Percentiles rank a stretch among this genome's conserved stretches.
Conservation (phyloP, 2,888 invertebrate species). For the Acronicta aceris region DNA sequence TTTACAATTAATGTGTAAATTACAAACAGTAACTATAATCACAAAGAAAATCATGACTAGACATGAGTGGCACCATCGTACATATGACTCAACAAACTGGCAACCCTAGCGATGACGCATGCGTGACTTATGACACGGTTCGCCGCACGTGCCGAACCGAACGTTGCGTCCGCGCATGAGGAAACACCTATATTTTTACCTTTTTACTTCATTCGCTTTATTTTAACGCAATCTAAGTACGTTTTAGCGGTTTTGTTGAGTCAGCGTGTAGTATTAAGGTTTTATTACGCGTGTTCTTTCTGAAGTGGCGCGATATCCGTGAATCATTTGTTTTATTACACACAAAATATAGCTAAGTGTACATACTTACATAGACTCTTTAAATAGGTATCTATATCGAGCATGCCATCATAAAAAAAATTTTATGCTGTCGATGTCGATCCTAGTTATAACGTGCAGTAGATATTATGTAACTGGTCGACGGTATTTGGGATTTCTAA, state of each 20-base stretch:
- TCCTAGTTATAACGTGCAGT: no score
- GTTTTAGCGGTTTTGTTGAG: constrained; percentile 23
- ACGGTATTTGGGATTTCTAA: no score
- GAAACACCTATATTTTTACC: constrained; percentile 46
- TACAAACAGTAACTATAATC: constrained; percentile 6
- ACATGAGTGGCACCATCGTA: constrained; percentile 11
- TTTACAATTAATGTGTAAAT: constrained; percentile 2
- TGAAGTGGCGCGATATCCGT: constrained; percentile 8
- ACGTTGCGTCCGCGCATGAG: constrained; percentile 44
- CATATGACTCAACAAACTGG: constrained; percentile 36
- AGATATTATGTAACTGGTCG: no score
- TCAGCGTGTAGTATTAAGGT: constrained; percentile 28
- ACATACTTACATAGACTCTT: no score
- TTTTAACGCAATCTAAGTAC: constrained; percentile 25
- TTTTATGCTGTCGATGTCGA: no score
- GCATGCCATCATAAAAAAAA: no score
- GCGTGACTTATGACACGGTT: constrained; percentile 43
- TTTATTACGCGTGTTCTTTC: constrained; percentile 7
- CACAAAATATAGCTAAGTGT: no score
- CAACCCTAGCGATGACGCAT: constrained; percentile 50
- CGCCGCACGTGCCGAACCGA: constrained; percentile 49
- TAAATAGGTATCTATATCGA: no score
- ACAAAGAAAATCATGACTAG: constrained; percentile 19
- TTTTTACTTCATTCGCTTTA: constrained; percentile 34
- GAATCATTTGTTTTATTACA: constrained; percentile 16